Base-by-base conservation (phyloP, 2,113 vertebrate species). In the Alligator mississippiensis region DNA sequence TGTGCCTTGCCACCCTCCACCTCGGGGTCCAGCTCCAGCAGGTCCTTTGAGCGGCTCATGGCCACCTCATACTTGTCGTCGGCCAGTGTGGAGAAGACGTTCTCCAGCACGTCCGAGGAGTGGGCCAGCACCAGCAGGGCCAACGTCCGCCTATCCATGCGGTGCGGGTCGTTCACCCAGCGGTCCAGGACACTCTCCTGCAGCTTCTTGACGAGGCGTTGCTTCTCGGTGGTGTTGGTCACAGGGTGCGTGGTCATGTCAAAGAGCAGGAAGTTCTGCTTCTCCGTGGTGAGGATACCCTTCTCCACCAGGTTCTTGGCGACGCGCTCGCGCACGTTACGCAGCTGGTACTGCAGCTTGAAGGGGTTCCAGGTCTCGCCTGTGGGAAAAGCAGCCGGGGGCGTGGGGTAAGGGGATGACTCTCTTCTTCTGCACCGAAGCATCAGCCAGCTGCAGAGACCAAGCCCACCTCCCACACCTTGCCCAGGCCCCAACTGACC, bases 291-390 rank as follows among this genome's bases (percentile, higher is more conserved):
- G 80, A 99, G 96, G 88, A 99, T 98, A 1, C 98, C 98, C 60
- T 99, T 99, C 95, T 99, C 98, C 90, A 98, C 98, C 30, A 99
- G 96, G 1, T 97, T 98, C 97, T 99, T 99, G 92, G 98, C 98
- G 2, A 99, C 89, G 18, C 98, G 98, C 91, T 99, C 98, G 0
- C 98, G 98, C 38, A 99, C 98, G 6, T 99, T 98, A 62, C 98
- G 97, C 54, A 99, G 97, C 93, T 99, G 98, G 93, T 98, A 98
- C 92, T 98, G 98, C 92, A 99, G 97, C 94, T 98, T 98, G 95
- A 99, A 98, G 21, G 98, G 98, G 94, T 99, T 99, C 98, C 98
- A 99, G 25, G 98, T 98, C 80, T 99, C 98, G 3, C 98, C 98
- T 99, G 92, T 9, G 5, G 80, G 61, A 61, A 5, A 62, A 8